Evolutionary conservation across 1,140 invertebrate species (phyloP).

Genomic region (Dermatophagoides farinae): DNA sequence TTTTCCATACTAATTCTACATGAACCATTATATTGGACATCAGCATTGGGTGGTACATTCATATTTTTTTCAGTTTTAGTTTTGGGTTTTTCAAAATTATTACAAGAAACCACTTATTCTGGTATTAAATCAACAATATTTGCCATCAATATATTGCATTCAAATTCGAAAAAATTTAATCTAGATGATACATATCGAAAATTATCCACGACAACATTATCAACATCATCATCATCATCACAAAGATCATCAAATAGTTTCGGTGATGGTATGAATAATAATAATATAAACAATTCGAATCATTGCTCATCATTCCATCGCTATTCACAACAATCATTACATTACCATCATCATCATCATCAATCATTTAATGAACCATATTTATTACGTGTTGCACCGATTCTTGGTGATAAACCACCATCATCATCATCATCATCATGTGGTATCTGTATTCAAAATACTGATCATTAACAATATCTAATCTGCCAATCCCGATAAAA

Average conservation of each 20-base stretch:
- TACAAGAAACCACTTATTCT: background rate
- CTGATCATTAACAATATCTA: too few relatives aligned
- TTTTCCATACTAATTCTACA: slow-evolving; percentile 38
- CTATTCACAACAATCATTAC: too few relatives aligned
- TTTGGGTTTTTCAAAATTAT: background rate
- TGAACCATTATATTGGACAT: slow-evolving; percentile 12
- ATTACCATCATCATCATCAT: background rate
- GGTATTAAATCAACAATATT: background rate
- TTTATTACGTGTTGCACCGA: background rate
- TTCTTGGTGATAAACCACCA: background rate
- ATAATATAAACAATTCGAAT: background rate
- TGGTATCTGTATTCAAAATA: background rate
- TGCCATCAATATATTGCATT: background rate
- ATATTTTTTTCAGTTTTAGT: slow-evolving; percentile 6
- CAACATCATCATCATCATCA: background rate
- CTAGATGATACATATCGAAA: background rate
- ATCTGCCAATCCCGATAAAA: too few relatives aligned
- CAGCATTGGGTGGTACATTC: slow-evolving; percentile 3
- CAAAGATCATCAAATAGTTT: background rate
- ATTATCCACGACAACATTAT: background rate
- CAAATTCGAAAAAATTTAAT: background rate
- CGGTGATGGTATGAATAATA: background rate
- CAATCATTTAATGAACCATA: background rate
- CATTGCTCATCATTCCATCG: too few relatives aligned
- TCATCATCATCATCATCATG: too few relatives aligned